phyloP scores from a whole-genome alignment of 2,888 invertebrate genomes.

The Apeira syringaria region DNA sequence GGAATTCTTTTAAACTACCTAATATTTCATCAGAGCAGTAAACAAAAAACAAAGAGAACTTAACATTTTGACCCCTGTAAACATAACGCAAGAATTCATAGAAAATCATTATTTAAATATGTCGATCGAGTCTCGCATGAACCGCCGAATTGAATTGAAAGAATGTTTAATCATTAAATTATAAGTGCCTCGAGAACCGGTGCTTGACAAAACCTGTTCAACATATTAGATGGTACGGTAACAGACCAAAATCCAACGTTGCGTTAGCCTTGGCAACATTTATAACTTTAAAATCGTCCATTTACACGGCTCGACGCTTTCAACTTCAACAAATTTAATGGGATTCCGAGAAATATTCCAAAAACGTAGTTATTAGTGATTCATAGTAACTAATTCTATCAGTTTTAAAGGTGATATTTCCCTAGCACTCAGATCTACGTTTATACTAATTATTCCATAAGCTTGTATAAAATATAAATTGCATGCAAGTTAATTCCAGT shows the following conservation, averaged over 20 bases:
- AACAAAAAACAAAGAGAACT: too few relatives aligned
- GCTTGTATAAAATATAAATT: too few relatives aligned
- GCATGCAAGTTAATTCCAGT: too few relatives aligned
- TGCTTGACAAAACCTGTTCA: conserved; percentile 51
- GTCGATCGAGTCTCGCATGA: too few relatives aligned
- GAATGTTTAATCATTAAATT: conserved; percentile 30
- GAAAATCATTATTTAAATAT: too few relatives aligned
- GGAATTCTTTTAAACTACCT: background rate
- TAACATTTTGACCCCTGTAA: too few relatives aligned
- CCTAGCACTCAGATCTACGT: too few relatives aligned
- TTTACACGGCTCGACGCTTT: conserved; percentile 1
- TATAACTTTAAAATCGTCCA: conserved; percentile 6
- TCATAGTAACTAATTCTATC: too few relatives aligned
- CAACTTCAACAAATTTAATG: background rate
- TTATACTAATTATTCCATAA: too few relatives aligned
- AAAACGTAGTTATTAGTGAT: background rate
- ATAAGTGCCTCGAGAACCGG: conserved; percentile 31
- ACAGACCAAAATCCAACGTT: conserved; percentile 30
- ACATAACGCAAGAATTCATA: too few relatives aligned
- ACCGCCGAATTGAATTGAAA: conserved; percentile 8
- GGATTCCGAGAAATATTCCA: background rate
- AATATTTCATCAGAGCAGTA: background rate
- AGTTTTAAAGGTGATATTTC: too few relatives aligned
- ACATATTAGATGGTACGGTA: conserved; percentile 38
- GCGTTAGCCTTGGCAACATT: conserved; percentile 36